Evolutionary conservation across 1,140 invertebrate species (phyloP).

Genomic region (Drosophila pachea): DNA sequence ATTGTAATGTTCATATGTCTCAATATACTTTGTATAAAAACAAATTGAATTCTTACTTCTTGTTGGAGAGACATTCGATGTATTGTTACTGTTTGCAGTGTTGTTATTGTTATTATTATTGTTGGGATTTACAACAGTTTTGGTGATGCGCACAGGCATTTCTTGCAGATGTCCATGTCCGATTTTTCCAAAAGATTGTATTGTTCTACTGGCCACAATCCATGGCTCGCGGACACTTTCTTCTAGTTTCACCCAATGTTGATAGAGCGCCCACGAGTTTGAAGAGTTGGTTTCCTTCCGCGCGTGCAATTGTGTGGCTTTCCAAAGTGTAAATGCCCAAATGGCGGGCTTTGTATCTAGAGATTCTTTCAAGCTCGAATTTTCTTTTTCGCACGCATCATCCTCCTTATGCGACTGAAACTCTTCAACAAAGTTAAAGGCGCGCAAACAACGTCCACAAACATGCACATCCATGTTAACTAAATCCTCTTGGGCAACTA

Average conservation of each 20-base stretch:
- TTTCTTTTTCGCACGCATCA: conserved; percentile 82
- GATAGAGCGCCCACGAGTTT: conserved; percentile 88
- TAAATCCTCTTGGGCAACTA: conserved; percentile 86
- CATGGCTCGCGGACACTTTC: conserved; percentile 85
- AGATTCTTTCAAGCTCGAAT: conserved; percentile 81
- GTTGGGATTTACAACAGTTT: conserved; percentile 76
- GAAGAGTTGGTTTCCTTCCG: conserved; percentile 79
- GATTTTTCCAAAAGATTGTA: conserved; percentile 84
- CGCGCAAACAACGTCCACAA: conserved; percentile 88
- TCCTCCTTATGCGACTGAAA: conserved; percentile 87
- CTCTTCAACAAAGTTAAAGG: conserved; percentile 88
- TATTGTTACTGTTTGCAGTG: conserved; percentile 43
- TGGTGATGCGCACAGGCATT: conserved; percentile 79
- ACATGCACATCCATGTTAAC: conserved; percentile 87
- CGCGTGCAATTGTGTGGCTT: conserved; percentile 81
- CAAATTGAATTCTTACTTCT: conserved; percentile 49
- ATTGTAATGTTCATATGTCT: neutral
- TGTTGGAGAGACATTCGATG: conserved; percentile 43
- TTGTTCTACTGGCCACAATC: conserved; percentile 87
- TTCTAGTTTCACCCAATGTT: conserved; percentile 89
- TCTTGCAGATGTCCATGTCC: conserved; percentile 76
- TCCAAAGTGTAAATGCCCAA: conserved; percentile 91
- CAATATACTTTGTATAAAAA: conserved; percentile 1
- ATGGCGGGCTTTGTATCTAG: conserved; percentile 88
- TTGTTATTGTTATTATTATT: conserved; percentile 60